phyloP scores from a whole-genome alignment of 2,888 invertebrate genomes.

The Cantharis rufa region DNA sequence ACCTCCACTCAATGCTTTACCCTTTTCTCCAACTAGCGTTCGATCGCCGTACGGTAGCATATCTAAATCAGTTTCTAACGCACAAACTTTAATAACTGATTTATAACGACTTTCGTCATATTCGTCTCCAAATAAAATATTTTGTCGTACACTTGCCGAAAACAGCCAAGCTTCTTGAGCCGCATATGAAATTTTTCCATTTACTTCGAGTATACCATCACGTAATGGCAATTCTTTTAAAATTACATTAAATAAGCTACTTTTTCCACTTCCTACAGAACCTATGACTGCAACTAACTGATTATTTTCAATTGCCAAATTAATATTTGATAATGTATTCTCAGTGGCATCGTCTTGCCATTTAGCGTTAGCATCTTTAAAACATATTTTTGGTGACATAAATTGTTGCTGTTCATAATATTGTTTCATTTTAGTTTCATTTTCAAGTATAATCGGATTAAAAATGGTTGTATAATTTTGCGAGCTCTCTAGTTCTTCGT shows the following conservation, averaged over 20 bases:
- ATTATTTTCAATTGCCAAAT: conserved; percentile 46
- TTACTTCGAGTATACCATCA: conserved; percentile 54
- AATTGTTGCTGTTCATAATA: not conserved
- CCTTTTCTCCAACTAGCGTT: conserved; percentile 77
- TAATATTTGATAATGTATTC: conserved; percentile 43
- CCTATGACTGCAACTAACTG: conserved; percentile 66
- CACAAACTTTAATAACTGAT: conserved; percentile 64
- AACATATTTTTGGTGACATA: conserved; percentile 57
- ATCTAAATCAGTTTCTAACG: conserved; percentile 67
- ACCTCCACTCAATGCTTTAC: conserved; percentile 77
- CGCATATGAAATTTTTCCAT: conserved; percentile 62
- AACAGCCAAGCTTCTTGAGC: conserved; percentile 70
- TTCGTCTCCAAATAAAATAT: conserved; percentile 72
- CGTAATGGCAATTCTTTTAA: conserved; percentile 56
- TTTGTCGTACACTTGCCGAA: conserved; percentile 66
- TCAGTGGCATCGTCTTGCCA: conserved; percentile 59
- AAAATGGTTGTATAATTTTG: not conserved
- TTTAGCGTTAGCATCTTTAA: conserved; percentile 69
- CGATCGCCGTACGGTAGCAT: conserved; percentile 72
- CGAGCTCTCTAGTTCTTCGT: conserved; percentile 55
- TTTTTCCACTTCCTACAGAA: conserved; percentile 72
- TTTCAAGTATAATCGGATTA: not conserved
- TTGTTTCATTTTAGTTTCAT: not conserved
- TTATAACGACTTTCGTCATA: conserved; percentile 60
- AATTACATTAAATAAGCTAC: conserved; percentile 56